Percentiles rank a stretch among this genome's conserved stretches.
These are phyloP conservation scores for Diorhabda sublineata DNA, from an alignment of 1,140 invertebrate genomes.

Conservation along the genomic window DNA sequence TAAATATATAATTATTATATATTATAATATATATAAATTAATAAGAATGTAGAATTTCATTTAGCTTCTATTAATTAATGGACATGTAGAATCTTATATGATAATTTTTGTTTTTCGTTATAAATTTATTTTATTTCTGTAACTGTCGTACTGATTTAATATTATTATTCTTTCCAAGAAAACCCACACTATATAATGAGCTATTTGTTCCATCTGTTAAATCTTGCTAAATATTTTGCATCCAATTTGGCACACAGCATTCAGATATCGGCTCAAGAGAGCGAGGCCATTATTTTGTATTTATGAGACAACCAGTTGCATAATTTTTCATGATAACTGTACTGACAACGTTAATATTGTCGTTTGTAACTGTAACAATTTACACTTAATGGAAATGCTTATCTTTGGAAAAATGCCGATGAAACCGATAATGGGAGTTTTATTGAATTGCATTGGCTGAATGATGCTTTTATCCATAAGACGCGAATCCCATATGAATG, in stretches of 20 bases:
- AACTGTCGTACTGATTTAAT: too few species aligned
- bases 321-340: constrained; percentile 23
- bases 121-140: too few species aligned
- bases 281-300: constrained; percentile 8
- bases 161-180: too few species aligned
- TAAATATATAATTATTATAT: too few species aligned
- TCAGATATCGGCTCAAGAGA: constrained; percentile 1
- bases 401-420: constrained; percentile 11
- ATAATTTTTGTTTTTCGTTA: too few species aligned
- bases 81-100: too few species aligned
- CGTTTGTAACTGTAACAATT: constrained; percentile 18
- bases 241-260: background rate
- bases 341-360: constrained; percentile 15
- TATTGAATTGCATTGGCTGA: constrained; percentile 13
- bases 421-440: constrained; percentile 19
- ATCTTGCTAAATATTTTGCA: too few species aligned
- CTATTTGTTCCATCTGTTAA: too few species aligned
- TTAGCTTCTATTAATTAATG: too few species aligned
- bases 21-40: too few species aligned
- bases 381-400: constrained; percentile 20
- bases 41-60: too few species aligned
- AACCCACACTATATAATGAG: too few species aligned
- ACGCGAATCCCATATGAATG: background rate
- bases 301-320: constrained; percentile 15
- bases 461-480: background rate